phyloP scores from a whole-genome alignment of 2,113 vertebrate species.

The Cyprinodon variegatus region DNA sequence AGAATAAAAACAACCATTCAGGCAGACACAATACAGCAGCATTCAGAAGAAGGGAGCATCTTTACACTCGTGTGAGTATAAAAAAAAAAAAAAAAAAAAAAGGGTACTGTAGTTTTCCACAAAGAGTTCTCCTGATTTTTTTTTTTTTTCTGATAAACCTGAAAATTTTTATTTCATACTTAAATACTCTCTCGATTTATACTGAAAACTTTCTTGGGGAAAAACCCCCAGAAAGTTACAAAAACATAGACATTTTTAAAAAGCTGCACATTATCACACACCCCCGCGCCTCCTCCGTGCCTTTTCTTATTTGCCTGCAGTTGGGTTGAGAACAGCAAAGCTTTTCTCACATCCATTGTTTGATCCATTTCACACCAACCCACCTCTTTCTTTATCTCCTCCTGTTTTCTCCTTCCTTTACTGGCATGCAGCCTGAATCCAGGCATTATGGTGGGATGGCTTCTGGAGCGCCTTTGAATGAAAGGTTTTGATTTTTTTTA shows the following conservation, averaged over 20 bases:
- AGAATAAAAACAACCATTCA: conserved; percentile 23
- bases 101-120: neutral
- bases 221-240: conserved; percentile 34
- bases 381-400: conserved; percentile 71
- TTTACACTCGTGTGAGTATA: conserved; percentile 18
- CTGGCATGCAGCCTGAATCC: conserved; percentile 55
- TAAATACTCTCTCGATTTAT: neutral
- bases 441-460: conserved; percentile 57
- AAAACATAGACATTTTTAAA: conserved; percentile 64
- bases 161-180: conserved; percentile 1
- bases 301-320: conserved; percentile 59
- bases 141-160: conserved; percentile 8
- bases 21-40: conserved; percentile 10
- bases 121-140: neutral
- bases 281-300: conserved; percentile 57
- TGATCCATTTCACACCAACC: conserved; percentile 75
- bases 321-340: conserved; percentile 63
- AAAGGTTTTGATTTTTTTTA: conserved; percentile 54
- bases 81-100: neutral
- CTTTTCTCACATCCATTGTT: conserved; percentile 74
- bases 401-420: conserved; percentile 65
- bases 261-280: conserved; percentile 64
- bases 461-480: conserved; percentile 58
- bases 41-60: conserved; percentile 7
- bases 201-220: neutral